Evolutionary conservation across 1,140 invertebrate species (phyloP).

Genomic region (Bombus pascuorum): DNA sequence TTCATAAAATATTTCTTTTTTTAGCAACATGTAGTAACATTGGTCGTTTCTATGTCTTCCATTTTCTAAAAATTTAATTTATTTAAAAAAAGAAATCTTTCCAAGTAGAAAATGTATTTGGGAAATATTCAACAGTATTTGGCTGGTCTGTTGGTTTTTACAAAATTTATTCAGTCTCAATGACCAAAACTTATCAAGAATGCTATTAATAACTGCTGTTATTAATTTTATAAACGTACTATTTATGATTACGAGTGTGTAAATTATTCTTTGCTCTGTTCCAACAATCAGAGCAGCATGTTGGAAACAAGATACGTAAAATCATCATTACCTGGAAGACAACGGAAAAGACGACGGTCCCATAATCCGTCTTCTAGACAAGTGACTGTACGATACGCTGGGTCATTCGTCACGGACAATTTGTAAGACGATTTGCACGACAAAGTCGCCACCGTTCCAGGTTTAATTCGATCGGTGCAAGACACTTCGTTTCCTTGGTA

Average conservation of each 20-base stretch:
- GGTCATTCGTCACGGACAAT: constrained; percentile 68
- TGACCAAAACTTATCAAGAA: no score
- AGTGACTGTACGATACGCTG: constrained; percentile 62
- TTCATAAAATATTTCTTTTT: neutral
- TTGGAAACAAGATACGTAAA: constrained; percentile 8
- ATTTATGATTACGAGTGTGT: neutral
- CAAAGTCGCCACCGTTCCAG: constrained; percentile 66
- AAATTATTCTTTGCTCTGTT: neutral
- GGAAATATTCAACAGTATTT: neutral
- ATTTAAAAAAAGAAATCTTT: neutral
- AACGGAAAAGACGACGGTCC: constrained; percentile 65
- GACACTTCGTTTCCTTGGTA: constrained; percentile 53
- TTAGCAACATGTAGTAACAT: neutral
- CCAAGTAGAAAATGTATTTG: neutral
- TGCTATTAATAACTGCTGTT: no score
- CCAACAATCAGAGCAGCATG: no score
- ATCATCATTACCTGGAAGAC: constrained; percentile 63
- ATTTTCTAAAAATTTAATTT: neutral
- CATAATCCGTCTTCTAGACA: constrained; percentile 66
- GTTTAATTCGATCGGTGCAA: constrained; percentile 60
- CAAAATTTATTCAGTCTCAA: neutral
- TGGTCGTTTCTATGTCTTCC: neutral
- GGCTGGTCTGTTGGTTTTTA: neutral
- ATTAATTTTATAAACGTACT: neutral
- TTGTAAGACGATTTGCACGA: constrained; percentile 70